Evolutionary conservation across 1,140 invertebrate species (phyloP).

Genomic region (Drosophila funebris): DNA sequence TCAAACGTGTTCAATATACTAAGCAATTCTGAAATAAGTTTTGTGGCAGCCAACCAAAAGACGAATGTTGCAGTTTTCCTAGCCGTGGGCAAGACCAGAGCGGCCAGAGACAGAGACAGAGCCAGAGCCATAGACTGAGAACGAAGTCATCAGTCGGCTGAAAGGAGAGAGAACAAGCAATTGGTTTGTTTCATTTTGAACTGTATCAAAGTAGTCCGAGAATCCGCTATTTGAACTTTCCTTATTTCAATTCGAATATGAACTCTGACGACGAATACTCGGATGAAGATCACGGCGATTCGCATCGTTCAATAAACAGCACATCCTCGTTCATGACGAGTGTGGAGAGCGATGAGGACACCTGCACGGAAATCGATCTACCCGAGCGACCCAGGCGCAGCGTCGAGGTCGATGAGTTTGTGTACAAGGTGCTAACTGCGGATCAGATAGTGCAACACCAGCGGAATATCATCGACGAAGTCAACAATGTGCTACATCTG

Average conservation of each 20-base stretch:
- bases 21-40: conserved; percentile 1
- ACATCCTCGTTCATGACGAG: conserved; percentile 88
- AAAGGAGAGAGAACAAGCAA: background rate
- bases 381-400: conserved; percentile 86
- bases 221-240: conserved; percentile 25
- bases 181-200: conserved; percentile 7
- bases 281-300: conserved; percentile 93
- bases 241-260: conserved; percentile 85
- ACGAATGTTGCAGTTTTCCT: background rate
- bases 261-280: conserved; percentile 94
- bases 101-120: background rate
- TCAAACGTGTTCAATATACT: conserved; percentile 29
- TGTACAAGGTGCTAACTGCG: conserved; percentile 95
- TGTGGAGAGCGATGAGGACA: conserved; percentile 92
- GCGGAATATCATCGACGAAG: conserved; percentile 98
- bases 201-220: conserved; percentile 34
- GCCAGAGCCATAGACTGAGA: background rate
- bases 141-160: background rate
- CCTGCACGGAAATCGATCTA: conserved; percentile 94
- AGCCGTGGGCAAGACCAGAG: background rate
- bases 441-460: conserved; percentile 98
- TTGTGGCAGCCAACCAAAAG: background rate
- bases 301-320: conserved; percentile 86
- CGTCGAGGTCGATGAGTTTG: conserved; percentile 93
- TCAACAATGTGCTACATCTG: conserved; percentile 94